These are phyloP conservation scores for Lordiphosa collinella DNA, from an alignment of 1,140 invertebrate species.

Conservation along the genomic window DNA sequence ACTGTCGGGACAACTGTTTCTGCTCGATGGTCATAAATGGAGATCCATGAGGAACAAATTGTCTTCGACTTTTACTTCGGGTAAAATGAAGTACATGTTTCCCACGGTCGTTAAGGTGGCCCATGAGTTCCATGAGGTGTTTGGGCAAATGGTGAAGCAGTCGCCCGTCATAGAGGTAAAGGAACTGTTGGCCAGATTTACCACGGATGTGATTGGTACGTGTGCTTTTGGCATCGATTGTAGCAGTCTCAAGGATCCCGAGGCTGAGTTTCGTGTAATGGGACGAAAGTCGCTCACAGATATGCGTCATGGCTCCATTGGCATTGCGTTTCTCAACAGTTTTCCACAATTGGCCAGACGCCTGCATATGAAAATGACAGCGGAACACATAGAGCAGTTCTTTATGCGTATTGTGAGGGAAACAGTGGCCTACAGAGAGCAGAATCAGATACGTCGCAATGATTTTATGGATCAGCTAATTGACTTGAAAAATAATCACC, in stretches of 20 bases:
- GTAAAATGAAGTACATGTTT: slow-evolving; percentile 83
- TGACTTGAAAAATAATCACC: slow-evolving; percentile 80
- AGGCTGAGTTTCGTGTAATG: slow-evolving; percentile 81
- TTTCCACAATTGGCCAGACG: slow-evolving; percentile 51
- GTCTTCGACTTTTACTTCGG: slow-evolving; percentile 82
- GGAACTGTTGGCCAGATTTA: slow-evolving; percentile 68
- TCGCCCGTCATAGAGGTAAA: slow-evolving; percentile 41
- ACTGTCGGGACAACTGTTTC: slow-evolving; percentile 79
- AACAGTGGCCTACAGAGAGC: slow-evolving; percentile 80
- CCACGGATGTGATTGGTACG: slow-evolving; percentile 81
- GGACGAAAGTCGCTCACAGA: slow-evolving; percentile 53
- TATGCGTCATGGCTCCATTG: slow-evolving; percentile 13
- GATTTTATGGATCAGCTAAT: slow-evolving; percentile 82
- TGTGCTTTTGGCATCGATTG: slow-evolving; percentile 85
- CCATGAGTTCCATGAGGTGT: slow-evolving; percentile 62
- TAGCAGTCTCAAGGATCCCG: slow-evolving; percentile 80
- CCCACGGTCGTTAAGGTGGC: slow-evolving; percentile 69
- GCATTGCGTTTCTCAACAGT: slow-evolving; percentile 24
- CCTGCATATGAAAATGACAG: slow-evolving; percentile 67
- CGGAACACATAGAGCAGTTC: slow-evolving; percentile 80
- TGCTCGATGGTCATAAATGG: slow-evolving; percentile 81
- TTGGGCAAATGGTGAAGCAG: slow-evolving; percentile 27
- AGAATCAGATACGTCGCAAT: slow-evolving; percentile 80
- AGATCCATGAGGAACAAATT: slow-evolving; percentile 81
- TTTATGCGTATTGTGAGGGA: slow-evolving; percentile 80